Evolutionary conservation across 2,113 vertebrate genomes (phyloP), one percentile per base, ranked within the genome.

Genomic region (Procavia capensis): DNA sequence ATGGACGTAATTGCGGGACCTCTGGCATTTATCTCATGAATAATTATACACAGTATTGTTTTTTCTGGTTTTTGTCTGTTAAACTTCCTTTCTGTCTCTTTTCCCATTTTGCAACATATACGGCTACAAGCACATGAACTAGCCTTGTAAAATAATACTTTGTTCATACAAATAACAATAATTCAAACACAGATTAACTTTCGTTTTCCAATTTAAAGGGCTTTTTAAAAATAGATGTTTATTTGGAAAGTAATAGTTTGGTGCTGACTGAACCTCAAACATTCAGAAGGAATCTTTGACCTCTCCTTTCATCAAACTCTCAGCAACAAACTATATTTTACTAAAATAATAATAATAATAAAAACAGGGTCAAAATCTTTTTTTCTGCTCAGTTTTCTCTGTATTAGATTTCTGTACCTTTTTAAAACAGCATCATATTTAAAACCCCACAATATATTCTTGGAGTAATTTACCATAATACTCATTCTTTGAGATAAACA

Each of bases 121-220:
- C 88, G 85, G 47, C 24, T 82, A 79, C 66, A 85, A 79, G 45
- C 24, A 74, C 36, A 68, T 79, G 75, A 92, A 29, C 61, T 72
- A 74, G 78, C 27, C 86, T 94, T 88, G 10, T 36, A 93, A 96
- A 93, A 87, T 80, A 83, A 64, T 79, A 50, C 90, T 97, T 88
- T 95, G 16, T 34, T 97, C 72, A 91, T 50, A 85, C 10, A 95
- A 86, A 94, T 90, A 85, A 97, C 36, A 92, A 88, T 90, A 81
- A 93, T 79, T 91, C 34, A 88, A 92, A 85, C 36, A 88, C 11
- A 85, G 78, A 72, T 88, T 93, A 90, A 85, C 95, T 94, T 96
- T 90, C 13, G 86, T 61, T 83, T 75, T 93, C 10, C 64, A 75
- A 87, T 85, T 45, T 45, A 91, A 80, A 83, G 25, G 61, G 20